Evolutionary conservation across 1,140 invertebrate genomes (phyloP), one percentile per base, ranked within the genome.

Genomic region (Saccostrea glomerata): DNA sequence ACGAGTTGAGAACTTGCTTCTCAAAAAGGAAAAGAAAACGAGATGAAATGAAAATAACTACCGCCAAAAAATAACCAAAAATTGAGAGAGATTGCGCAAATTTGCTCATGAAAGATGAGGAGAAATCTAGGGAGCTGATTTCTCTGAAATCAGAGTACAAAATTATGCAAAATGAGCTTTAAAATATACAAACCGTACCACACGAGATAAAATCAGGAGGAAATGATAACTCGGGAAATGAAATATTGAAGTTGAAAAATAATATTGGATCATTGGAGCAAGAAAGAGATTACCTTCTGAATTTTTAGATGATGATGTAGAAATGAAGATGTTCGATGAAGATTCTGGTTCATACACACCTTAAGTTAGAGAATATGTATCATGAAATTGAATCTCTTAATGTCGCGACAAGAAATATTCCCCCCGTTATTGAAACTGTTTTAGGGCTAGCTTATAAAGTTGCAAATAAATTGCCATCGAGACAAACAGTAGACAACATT

Each of bases 261-360:
- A n/a, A 9, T 63, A 5, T 63, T n/a, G 17, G n/a, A 63, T 17
- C 60, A 17, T n/a, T 63, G 60, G 60, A 63, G n/a, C 60, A 82
- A 6, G 73, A 82, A 40, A 25, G 25, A 82, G 30, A 36, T 36
- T 36, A 36, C 30, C 30, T 36, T 2, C n/a, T 77, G 20, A 54
- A n/a, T 82, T 25, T 77, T 82, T 82, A 23, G 23, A 86, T 55
- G 86, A 86, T 36, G 54, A 56, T 86, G 17, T 17, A 58, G 36
- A 86, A 77, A 82, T 82, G 47, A 30, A 77, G 40, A n/a, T 86
- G 15, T 86, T 86, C 25, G 86, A 82, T 25, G 56, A 55, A 82
- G 36, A 40, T 55, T 56, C 40, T 58, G n/a, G 54, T 23, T 77
- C 47, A 36, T 86, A 77, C 70, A 86, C 40, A 47, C 54, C 66